These are phyloP conservation scores for Terrapene triunguis DNA, from an alignment of 2,113 vertebrate genomes.

Conservation along the genomic window DNA sequence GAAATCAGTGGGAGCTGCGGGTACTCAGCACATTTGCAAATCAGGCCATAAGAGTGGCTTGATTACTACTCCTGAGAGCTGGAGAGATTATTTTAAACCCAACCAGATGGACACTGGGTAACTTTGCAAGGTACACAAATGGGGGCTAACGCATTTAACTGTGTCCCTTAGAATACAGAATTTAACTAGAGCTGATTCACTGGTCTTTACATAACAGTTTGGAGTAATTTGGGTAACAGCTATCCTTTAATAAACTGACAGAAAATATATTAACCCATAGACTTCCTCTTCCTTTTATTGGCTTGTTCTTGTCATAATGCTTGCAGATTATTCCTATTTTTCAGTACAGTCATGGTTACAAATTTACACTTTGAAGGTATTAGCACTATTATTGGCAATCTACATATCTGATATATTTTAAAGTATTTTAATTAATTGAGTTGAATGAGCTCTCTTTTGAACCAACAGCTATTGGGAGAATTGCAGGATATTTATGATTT, in stretches of 20 bases:
- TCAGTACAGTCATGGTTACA: background rate
- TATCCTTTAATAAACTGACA: background rate
- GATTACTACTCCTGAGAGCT: background rate
- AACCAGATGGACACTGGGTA: background rate
- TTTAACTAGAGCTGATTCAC: background rate
- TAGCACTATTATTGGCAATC: background rate
- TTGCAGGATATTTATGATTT: background rate
- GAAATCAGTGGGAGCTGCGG: background rate
- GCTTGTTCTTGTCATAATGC: background rate
- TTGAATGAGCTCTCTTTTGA: background rate
- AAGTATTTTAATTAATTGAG: background rate
- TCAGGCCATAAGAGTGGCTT: background rate
- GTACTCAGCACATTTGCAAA: background rate
- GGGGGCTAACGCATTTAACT: background rate
- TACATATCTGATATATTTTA: background rate
- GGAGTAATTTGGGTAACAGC: background rate
- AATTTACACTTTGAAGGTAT: background rate
- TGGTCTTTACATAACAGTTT: background rate
- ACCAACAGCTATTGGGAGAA: background rate
- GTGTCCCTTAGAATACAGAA: background rate
- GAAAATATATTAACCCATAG: background rate
- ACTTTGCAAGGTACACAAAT: background rate
- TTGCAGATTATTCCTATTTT: background rate
- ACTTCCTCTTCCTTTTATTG: background rate
- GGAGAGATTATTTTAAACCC: background rate